Conservation (phyloP, 2,797 vertebrate species). For the Avahi laniger region DNA sequence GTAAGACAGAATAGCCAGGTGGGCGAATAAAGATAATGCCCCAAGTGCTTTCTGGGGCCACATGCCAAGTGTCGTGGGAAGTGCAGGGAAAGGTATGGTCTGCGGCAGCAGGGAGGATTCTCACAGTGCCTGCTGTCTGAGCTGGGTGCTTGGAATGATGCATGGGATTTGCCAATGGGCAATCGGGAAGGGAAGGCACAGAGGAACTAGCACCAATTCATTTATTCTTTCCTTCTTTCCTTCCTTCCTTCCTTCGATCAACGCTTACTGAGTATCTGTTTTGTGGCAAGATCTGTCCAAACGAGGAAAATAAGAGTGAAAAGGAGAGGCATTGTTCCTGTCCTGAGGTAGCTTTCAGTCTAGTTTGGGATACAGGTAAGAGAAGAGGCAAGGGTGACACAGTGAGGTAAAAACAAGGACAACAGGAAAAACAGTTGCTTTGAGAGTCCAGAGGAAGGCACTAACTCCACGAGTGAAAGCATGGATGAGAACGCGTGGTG, state of each 20-base stretch:
- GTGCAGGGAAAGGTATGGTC: not conserved
- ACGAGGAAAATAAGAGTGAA: not conserved
- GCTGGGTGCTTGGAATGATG: not conserved
- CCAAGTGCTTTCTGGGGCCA: not conserved
- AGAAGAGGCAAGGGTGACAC: not conserved
- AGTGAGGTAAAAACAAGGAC: not conserved
- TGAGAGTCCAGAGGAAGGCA: not conserved
- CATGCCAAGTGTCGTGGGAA: not conserved
- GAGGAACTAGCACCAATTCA: not conserved
- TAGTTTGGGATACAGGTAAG: not conserved
- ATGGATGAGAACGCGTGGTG: not conserved
- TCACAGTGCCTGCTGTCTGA: not conserved
- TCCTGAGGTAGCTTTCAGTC: not conserved
- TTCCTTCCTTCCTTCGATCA: not conserved
- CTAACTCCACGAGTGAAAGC: not conserved
- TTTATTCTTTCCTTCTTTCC: not conserved
- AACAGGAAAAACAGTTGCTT: not conserved
- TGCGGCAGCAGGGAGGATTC: not conserved
- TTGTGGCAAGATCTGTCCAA: not conserved
- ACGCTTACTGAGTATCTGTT: not conserved
- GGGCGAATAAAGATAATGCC: not conserved
- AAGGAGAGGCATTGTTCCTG: not conserved
- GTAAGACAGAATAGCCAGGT: not conserved
- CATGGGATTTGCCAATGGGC: not conserved
- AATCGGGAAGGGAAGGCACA: not conserved